A percentile compares a stretch with the other conserved stretches of the same genome.
phyloP scores from a whole-genome alignment of 2,113 vertebrate species.

The Tiliqua scincoides region DNA sequence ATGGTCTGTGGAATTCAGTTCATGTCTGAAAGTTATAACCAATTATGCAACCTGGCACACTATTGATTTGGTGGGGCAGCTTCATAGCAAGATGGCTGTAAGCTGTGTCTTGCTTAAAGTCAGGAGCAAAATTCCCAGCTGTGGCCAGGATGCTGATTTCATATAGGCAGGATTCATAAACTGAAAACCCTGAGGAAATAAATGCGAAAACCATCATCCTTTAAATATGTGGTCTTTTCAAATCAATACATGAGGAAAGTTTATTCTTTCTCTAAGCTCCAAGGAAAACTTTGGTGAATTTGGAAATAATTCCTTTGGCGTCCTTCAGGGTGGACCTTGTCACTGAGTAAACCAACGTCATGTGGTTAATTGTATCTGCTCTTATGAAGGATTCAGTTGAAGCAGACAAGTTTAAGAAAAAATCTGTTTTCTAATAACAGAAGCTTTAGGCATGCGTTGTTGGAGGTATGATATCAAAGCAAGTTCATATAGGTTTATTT shows the following conservation, averaged over 20 bases:
- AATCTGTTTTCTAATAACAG: neutral
- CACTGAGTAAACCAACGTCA: neutral
- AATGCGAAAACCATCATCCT: neutral
- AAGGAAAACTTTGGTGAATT: neutral
- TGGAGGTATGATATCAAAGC: constrained; percentile 31
- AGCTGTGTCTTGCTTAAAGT: neutral
- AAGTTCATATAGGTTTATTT: constrained; percentile 42
- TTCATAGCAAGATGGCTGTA: constrained; percentile 8
- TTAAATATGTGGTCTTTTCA: neutral
- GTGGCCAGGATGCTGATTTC: neutral
- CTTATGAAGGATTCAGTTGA: constrained; percentile 53
- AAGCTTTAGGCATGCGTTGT: neutral
- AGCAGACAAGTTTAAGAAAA: constrained; percentile 54
- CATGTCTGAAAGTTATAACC: constrained; percentile 5
- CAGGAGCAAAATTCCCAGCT: constrained; percentile 10
- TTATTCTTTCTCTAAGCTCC: neutral
- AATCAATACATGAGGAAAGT: neutral
- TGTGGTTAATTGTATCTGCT: constrained; percentile 27
- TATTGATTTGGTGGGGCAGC: neutral
- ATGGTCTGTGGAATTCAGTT: neutral
- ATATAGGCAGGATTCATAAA: constrained; percentile 15
- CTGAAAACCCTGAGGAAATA: neutral
- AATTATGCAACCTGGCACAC: neutral
- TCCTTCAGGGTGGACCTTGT: neutral
- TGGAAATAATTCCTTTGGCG: neutral